These are phyloP conservation scores for Diabrotica balteata DNA, from an alignment of 2,888 invertebrate species.

Conservation along the genomic window DNA sequence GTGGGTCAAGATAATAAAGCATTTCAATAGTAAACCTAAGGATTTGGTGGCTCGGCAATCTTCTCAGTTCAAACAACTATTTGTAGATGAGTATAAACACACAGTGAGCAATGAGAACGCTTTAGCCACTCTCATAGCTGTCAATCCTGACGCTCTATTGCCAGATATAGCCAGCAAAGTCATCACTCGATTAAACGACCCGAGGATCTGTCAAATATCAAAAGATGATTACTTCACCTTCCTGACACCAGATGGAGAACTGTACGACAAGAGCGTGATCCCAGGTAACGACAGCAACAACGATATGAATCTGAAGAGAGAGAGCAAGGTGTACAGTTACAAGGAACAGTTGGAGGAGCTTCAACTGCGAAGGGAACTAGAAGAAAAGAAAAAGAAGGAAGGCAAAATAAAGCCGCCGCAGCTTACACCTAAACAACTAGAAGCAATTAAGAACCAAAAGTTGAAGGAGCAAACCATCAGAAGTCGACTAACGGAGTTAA, in stretches of 20 bases:
- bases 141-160: conserved; percentile 71
- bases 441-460: conserved; percentile 84
- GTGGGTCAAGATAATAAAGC: conserved; percentile 73
- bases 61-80: conserved; percentile 66
- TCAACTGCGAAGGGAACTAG: conserved; percentile 89
- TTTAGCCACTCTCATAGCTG: conserved; percentile 71
- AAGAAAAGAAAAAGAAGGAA: conserved; percentile 83
- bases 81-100: conserved; percentile 65
- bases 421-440: conserved; percentile 88
- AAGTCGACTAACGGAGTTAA: conserved; percentile 67
- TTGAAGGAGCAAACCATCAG: conserved; percentile 85
- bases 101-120: conserved; percentile 71
- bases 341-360: conserved; percentile 96
- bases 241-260: conserved; percentile 85
- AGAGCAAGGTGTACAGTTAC: conserved; percentile 96
- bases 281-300: conserved; percentile 65
- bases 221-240: conserved; percentile 82
- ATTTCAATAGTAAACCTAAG: conserved; percentile 66
- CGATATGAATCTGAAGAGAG: conserved; percentile 85
- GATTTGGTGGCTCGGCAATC: conserved; percentile 68
- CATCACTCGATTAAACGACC: conserved; percentile 68
- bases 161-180: conserved; percentile 71
- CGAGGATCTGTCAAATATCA: conserved; percentile 74
- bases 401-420: conserved; percentile 79
- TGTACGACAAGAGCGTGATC: conserved; percentile 87